Evolutionary conservation across 1,140 invertebrate species (phyloP).

Genomic region (Calephelis virginiensis): DNA sequence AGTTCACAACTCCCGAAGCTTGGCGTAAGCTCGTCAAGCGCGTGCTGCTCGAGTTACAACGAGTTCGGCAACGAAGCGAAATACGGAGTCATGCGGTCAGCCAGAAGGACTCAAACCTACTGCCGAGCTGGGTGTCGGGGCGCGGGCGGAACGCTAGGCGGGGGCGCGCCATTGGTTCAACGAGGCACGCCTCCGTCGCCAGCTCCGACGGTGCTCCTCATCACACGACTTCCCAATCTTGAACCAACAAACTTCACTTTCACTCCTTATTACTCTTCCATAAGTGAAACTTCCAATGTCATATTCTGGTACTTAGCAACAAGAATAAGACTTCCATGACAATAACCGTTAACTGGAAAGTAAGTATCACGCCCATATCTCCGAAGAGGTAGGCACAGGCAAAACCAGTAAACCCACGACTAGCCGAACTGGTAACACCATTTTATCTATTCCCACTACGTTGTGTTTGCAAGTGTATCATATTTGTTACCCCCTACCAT

Average conservation of each 20-base stretch:
- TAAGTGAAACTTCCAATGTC: too few species aligned
- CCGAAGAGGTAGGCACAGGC: too few species aligned
- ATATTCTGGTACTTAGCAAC: too few species aligned
- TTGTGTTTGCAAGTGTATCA: too few species aligned
- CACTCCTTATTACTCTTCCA: not conserved
- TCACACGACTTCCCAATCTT: slow-evolving; percentile 43
- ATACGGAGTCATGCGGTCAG: slow-evolving; percentile 80
- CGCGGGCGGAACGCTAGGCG: slow-evolving; percentile 60
- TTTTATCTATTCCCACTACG: too few species aligned
- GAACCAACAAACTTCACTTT: slow-evolving; percentile 32
- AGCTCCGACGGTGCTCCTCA: slow-evolving; percentile 37
- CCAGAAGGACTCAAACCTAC: slow-evolving; percentile 80
- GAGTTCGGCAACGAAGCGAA: slow-evolving; percentile 77
- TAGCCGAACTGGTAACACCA: too few species aligned
- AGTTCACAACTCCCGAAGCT: slow-evolving; percentile 53
- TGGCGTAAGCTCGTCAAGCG: slow-evolving; percentile 69
- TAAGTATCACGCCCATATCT: too few species aligned
- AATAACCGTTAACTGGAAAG: too few species aligned
- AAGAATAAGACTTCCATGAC: too few species aligned
- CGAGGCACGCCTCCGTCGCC: slow-evolving; percentile 66
- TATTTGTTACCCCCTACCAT: too few species aligned
- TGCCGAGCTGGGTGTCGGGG: slow-evolving; percentile 65
- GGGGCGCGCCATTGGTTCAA: slow-evolving; percentile 67
- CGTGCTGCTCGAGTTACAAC: slow-evolving; percentile 68
- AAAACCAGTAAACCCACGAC: too few species aligned